Percentiles rank a stretch among this genome's conserved stretches.
Evolutionary conservation across 2,113 vertebrate genomes (phyloP).

Genomic region (Poeciliopsis turrubarensis): DNA sequence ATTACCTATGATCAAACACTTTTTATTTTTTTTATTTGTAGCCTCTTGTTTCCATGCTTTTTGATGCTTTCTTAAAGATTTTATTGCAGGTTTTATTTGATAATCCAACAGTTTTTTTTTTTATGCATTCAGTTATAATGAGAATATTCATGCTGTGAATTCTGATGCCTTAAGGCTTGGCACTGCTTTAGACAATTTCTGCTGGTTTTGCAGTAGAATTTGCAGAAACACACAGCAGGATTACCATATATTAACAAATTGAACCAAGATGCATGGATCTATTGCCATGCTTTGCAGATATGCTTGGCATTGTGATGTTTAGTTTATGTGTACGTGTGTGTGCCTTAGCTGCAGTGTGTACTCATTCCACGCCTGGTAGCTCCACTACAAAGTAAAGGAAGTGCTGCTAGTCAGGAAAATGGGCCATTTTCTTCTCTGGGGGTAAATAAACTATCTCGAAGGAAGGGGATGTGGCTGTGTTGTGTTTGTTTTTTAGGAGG

Average conservation of each 20-base stretch:
- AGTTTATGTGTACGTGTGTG: neutral
- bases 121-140: constrained; percentile 11
- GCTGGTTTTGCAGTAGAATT: constrained; percentile 25
- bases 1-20: neutral
- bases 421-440: constrained; percentile 57
- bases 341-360: constrained; percentile 35
- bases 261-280: constrained; percentile 14
- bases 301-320: neutral
- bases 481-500: constrained; percentile 64
- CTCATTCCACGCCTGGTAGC: constrained; percentile 45
- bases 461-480: constrained; percentile 74
- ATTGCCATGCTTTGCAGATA: constrained; percentile 18
- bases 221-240: constrained; percentile 30
- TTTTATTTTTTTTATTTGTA: neutral
- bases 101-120: constrained; percentile 23
- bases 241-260: constrained; percentile 47
- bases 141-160: constrained; percentile 41
- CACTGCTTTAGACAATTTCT: constrained; percentile 43
- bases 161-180: constrained; percentile 48
- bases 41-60: too few species aligned
- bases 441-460: constrained; percentile 77
- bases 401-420: constrained; percentile 66
- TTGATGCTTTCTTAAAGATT: too few species aligned
- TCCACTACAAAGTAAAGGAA: constrained; percentile 71
- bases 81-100: constrained; percentile 5